Conservation (phyloP, 2,888 invertebrate genomes). For the Acronicta alni region DNA sequence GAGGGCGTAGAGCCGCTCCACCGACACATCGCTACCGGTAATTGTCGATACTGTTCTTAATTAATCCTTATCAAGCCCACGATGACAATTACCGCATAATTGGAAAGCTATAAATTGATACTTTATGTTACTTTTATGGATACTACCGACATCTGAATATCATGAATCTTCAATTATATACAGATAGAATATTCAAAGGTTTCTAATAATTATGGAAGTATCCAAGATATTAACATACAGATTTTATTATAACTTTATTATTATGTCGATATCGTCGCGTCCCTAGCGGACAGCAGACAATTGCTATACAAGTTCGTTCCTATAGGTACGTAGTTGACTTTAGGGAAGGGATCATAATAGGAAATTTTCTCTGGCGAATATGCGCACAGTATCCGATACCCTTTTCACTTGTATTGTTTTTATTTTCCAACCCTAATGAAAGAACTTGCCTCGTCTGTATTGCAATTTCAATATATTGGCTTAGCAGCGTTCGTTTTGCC, state of each 20-base stretch:
- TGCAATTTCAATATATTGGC: slow-evolving; percentile 83
- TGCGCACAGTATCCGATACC: slow-evolving; percentile 84
- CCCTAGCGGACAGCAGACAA: slow-evolving; percentile 77
- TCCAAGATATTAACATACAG: slow-evolving; percentile 31
- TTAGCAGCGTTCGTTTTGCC: slow-evolving; percentile 64
- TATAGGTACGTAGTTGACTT: slow-evolving; percentile 78
- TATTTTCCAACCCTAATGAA: slow-evolving; percentile 88
- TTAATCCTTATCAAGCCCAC: slow-evolving; percentile 47
- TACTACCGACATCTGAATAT: slow-evolving; percentile 45
- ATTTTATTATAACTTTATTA: slow-evolving; percentile 44
- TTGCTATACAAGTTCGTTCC: slow-evolving; percentile 79
- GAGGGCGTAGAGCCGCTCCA: slow-evolving; percentile 61
- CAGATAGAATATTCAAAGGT: slow-evolving; percentile 51
- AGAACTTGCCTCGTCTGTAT: slow-evolving; percentile 85
- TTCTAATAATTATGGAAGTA: slow-evolving; percentile 49
- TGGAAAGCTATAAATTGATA: slow-evolving; percentile 55
- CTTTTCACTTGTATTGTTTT: slow-evolving; percentile 89
- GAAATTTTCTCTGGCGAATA: slow-evolving; percentile 85
- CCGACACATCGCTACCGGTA: slow-evolving; percentile 44
- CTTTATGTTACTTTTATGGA: slow-evolving; percentile 56
- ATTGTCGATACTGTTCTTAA: slow-evolving; percentile 61
- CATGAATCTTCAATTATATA: slow-evolving; percentile 54
- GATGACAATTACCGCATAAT: slow-evolving; percentile 54
- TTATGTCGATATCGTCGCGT: slow-evolving; percentile 55
- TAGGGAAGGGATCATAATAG: slow-evolving; percentile 87